Percentiles rank a stretch among this genome's conserved stretches.
Conservation (phyloP, 2,888 invertebrate species). For the Rotaria macrura region DNA sequence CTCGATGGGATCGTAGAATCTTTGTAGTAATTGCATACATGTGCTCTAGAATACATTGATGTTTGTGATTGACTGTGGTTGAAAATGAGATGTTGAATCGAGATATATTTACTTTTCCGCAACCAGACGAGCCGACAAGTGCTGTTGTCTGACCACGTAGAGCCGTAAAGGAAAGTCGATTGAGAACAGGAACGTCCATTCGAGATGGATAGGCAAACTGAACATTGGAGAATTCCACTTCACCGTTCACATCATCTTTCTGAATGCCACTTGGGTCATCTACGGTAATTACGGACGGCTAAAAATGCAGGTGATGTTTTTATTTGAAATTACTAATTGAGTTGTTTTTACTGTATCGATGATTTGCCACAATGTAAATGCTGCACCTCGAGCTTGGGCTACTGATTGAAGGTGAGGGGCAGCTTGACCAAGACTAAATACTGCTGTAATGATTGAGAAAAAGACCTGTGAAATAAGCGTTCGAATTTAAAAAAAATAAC, state of each 20-base stretch:
- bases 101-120: neutral
- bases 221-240: neutral
- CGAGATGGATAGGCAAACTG: slow-evolving; percentile 44
- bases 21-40: too few species aligned
- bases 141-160: slow-evolving; percentile 45
- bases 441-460: slow-evolving; percentile 55
- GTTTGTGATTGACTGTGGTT: too few species aligned
- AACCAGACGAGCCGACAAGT: slow-evolving; percentile 23
- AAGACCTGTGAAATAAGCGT: slow-evolving; percentile 58
- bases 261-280: neutral
- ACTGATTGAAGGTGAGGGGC: slow-evolving; percentile 42
- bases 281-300: neutral
- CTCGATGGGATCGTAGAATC: too few species aligned
- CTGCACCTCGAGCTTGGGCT: slow-evolving; percentile 50
- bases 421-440: slow-evolving; percentile 46
- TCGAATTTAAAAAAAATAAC: too few species aligned
- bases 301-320: slow-evolving; percentile 41
- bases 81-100: too few species aligned
- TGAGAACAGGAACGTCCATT: slow-evolving; percentile 43
- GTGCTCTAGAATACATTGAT: too few species aligned
- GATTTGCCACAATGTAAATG: slow-evolving; percentile 62
- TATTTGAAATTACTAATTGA: slow-evolving; percentile 52
- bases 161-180: slow-evolving; percentile 44
- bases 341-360: slow-evolving; percentile 57
- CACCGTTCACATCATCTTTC: neutral